These are phyloP conservation scores for Cheirogaleus major DNA, from an alignment of 2,797 vertebrate species.

Conservation along the genomic window DNA sequence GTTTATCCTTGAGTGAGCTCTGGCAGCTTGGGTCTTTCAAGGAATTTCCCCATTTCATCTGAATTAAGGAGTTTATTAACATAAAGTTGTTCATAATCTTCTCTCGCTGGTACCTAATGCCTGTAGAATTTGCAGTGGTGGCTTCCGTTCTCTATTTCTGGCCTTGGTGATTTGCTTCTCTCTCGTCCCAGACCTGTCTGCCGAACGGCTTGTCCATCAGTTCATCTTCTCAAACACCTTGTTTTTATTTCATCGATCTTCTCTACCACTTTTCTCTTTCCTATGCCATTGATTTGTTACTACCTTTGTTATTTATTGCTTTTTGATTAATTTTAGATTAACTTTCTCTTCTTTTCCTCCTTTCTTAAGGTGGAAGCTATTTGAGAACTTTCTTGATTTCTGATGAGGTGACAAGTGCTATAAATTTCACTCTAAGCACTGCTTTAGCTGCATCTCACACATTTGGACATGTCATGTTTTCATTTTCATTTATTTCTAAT, in stretches of 20 bases:
- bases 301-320: not conserved
- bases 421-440: not conserved
- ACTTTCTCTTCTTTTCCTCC: not conserved
- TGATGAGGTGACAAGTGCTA: not conserved
- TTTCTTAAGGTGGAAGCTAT: not conserved
- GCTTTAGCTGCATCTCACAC: not conserved
- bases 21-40: not conserved
- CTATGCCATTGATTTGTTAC: not conserved
- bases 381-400: not conserved
- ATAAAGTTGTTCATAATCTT: not conserved
- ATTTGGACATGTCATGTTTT: not conserved
- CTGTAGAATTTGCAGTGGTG: not conserved
- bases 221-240: not conserved
- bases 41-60: not conserved
- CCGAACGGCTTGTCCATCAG: not conserved
- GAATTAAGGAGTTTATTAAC: not conserved
- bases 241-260: not conserved
- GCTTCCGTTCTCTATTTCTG: not conserved
- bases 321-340: constrained; percentile 22
- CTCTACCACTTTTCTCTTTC: not conserved
- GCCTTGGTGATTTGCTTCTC: not conserved
- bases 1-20: not conserved
- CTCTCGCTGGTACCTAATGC: not conserved
- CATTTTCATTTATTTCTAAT: not conserved
- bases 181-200: not conserved